A percentile compares a stretch with the other conserved stretches of the same genome.
These are phyloP conservation scores for Aptenodytes forsteri DNA, from an alignment of 2,113 vertebrate species.

Conservation along the genomic window DNA sequence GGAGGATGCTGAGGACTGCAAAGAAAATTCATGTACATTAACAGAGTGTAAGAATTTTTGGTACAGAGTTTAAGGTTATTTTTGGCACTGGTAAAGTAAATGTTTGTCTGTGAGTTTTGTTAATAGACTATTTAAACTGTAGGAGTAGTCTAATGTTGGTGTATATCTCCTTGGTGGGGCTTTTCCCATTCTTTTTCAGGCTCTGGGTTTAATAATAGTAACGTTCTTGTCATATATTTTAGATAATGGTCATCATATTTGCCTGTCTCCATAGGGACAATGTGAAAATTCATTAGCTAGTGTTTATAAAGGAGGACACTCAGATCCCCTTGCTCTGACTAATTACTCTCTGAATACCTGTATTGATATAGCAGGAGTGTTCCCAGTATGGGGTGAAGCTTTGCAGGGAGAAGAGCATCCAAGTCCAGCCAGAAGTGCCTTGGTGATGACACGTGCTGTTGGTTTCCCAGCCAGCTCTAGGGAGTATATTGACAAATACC, in stretches of 20 bases:
- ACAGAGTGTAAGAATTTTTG: not conserved
- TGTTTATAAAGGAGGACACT: conserved; percentile 29
- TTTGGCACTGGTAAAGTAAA: not conserved
- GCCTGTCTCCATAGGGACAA: not conserved
- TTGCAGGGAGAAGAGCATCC: not conserved
- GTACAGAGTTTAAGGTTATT: not conserved
- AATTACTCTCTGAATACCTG: conserved; percentile 32
- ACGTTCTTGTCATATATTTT: not conserved
- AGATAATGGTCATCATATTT: conserved; percentile 11
- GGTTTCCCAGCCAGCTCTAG: not conserved
- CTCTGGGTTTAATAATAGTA: not conserved
- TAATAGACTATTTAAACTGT: not conserved
- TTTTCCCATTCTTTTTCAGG: not conserved
- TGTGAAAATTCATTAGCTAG: conserved; percentile 21
- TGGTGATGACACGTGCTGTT: not conserved
- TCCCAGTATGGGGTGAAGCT: not conserved
- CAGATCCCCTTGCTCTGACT: not conserved
- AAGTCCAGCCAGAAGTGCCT: not conserved
- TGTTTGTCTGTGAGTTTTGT: not conserved
- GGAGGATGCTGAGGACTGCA: not conserved
- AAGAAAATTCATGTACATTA: not conserved
- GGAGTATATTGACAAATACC: not conserved
- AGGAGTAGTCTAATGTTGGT: not conserved
- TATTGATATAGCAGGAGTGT: not conserved
- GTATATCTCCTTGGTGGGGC: not conserved